Conservation (phyloP, 2,113 vertebrate species). For the Cranoglanis bouderius region DNA sequence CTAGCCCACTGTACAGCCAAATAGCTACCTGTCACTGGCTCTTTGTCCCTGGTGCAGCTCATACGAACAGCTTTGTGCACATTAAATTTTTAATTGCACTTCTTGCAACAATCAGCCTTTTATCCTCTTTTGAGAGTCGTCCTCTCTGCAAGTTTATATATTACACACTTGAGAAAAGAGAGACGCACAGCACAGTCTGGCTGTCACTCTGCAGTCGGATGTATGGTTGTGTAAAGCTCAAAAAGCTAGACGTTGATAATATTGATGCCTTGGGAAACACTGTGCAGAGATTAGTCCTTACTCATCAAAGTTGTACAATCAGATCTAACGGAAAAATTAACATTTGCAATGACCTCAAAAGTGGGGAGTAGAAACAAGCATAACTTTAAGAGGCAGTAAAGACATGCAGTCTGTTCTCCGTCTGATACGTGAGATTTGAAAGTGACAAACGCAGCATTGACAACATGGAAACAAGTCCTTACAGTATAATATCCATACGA, state of each 20-base stretch:
- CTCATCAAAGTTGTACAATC: not conserved
- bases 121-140: constrained; percentile 56
- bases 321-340: not conserved
- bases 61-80: constrained; percentile 60
- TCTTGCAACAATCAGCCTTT: constrained; percentile 59
- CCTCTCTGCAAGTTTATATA: constrained; percentile 54
- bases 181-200: constrained; percentile 17
- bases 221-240: not conserved
- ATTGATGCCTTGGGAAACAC: not conserved
- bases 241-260: not conserved
- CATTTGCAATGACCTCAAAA: not conserved
- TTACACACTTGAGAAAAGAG: constrained; percentile 36
- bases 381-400: not conserved
- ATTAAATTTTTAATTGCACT: constrained; percentile 65
- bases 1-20: constrained; percentile 62
- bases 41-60: constrained; percentile 61
- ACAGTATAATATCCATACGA: not conserved
- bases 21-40: constrained; percentile 65
- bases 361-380: not conserved
- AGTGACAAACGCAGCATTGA: not conserved
- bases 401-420: not conserved
- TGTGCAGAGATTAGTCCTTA: not conserved
- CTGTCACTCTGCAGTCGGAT: not conserved
- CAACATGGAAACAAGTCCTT: not conserved
- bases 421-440: not conserved